Evolutionary conservation across 2,888 invertebrate genomes (phyloP).

Genomic region (Lasioglossum malachurum): DNA sequence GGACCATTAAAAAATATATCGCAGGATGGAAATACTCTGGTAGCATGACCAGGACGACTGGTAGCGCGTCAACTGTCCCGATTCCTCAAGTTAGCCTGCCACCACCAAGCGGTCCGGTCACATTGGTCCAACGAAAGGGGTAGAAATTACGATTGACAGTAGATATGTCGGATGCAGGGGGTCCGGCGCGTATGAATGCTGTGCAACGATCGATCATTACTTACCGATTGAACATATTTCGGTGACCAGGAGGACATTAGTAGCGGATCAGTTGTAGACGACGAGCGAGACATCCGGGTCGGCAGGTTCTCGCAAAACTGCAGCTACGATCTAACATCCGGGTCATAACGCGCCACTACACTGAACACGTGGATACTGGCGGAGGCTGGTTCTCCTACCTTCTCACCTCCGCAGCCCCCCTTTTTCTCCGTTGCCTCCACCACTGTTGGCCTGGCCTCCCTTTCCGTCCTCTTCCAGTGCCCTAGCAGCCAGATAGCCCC

Average conservation of each 20-base stretch:
- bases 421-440: slow-evolving; percentile 68
- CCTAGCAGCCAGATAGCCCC: slow-evolving; percentile 28
- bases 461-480: slow-evolving; percentile 47
- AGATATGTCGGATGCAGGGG: slow-evolving; percentile 11
- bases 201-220: slow-evolving; percentile 64
- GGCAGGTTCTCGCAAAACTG: slow-evolving; percentile 84
- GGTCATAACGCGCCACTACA: slow-evolving; percentile 85
- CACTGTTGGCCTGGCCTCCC: slow-evolving; percentile 66
- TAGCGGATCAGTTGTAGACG: slow-evolving; percentile 76
- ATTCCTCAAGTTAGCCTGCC: background rate
- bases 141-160: slow-evolving; percentile 44
- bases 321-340: slow-evolving; percentile 85
- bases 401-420: slow-evolving; percentile 74
- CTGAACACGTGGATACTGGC: slow-evolving; percentile 85
- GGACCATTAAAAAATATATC: background rate
- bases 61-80: background rate
- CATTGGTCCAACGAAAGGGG: slow-evolving; percentile 39
- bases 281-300: slow-evolving; percentile 83
- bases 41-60: background rate
- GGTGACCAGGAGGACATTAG: slow-evolving; percentile 83
- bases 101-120: background rate
- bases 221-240: slow-evolving; percentile 85
- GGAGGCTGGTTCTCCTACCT: slow-evolving; percentile 80
- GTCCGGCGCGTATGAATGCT: background rate
- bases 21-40: background rate